Evolutionary conservation across 2,888 invertebrate species (phyloP).

Genomic region (Dicyrtomina minuta): DNA sequence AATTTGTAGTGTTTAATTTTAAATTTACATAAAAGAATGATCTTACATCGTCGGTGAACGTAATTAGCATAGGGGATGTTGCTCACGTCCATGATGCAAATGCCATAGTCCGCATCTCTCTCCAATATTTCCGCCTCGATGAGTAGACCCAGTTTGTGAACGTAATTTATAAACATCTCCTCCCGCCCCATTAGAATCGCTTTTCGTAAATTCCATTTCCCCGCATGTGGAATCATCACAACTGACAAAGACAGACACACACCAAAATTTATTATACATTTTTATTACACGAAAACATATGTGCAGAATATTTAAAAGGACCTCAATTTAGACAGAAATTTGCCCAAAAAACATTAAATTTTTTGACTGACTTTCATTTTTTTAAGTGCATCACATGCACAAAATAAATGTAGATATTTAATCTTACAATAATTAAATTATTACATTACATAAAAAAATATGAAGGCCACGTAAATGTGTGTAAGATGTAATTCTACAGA

Average conservation of each 20-base stretch:
- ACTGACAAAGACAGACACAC: constrained; percentile 5
- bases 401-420: no score
- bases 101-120: constrained; percentile 27
- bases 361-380: no score
- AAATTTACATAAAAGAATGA: neutral
- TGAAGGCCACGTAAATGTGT: no score
- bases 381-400: no score
- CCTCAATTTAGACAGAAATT: neutral
- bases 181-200: constrained; percentile 24
- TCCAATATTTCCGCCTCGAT: constrained; percentile 20
- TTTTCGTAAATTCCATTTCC: constrained; percentile 28
- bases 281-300: neutral
- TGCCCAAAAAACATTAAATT: no score
- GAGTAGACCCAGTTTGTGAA: constrained; percentile 14
- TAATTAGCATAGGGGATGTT: constrained; percentile 32
- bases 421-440: no score
- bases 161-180: constrained; percentile 26
- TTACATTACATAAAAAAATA: no score
- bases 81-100: constrained; percentile 20
- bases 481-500: no score
- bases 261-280: neutral
- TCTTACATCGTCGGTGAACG: constrained; percentile 22
- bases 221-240: constrained; percentile 27
- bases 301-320: neutral
- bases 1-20: neutral